Base-by-base conservation (phyloP, 1,140 invertebrate species). In the Drosophila orosa region DNA sequence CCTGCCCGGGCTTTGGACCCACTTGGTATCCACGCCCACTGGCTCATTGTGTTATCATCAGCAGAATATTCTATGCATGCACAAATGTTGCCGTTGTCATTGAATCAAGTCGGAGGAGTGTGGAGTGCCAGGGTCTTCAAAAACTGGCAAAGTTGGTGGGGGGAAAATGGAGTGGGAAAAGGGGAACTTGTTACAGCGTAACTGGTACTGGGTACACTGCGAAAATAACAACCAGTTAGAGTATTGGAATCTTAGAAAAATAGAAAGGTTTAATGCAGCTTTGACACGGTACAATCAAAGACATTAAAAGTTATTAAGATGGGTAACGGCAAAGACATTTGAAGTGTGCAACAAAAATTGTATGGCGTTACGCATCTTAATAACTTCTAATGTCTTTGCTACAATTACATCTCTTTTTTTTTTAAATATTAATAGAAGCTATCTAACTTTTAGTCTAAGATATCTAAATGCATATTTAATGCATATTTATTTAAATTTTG, bases 21-120 rank as follows among this genome's bases (percentile, higher is more conserved):
- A 47, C 48, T 42, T 44, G 24, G 17, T 19, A 31, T 55, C 27
- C n/a, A 42, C 33, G 44, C 31, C 50, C 45, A 25, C 45, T 59
- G 57, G 39, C 67, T 67, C 78, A 86, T 86, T 86, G 84, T 89
- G 84, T 84, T 89, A 89, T 89, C 69, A 89, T 89, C 84, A 89
- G 69, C 80, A 73, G 74, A 84, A 89, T 89, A 89, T 89, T 89
- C 84, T 89, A 89, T 89, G 84, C 84, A 89, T 89, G 84, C 84
- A 89, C 80, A 87, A 87, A 89, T 84, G 83, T 86, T 86, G 83
- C 83, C 76, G 83, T 86, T 86, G 83, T 86, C 84, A 89, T 86
- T 89, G 84, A 89, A 86, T 86, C 83, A 86, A 66, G 68, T 61
- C 68, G 82, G 52, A 37, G 40, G 37, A 27, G 65, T 56, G 47